phyloP scores from a whole-genome alignment of 2,797 vertebrate genomes.

The Hypotaenidia philippensis region DNA sequence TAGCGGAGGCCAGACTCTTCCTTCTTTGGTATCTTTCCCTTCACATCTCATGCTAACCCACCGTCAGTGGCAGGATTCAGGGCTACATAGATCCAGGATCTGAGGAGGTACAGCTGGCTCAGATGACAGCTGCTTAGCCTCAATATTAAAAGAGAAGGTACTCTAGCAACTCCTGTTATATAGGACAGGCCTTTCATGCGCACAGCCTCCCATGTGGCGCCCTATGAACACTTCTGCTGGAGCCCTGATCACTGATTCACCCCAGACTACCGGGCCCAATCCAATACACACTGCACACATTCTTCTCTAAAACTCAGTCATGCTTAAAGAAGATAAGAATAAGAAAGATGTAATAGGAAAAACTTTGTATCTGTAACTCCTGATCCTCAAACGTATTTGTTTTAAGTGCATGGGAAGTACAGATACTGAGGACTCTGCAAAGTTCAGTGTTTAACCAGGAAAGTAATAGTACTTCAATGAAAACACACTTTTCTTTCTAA shows the following conservation, averaged over 20 bases:
- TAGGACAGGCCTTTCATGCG: neutral
- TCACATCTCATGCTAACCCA: neutral
- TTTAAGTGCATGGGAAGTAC: neutral
- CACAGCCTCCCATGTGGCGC: neutral
- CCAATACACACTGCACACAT: neutral
- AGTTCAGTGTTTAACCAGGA: neutral
- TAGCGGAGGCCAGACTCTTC: accelerated
- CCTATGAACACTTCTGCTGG: neutral
- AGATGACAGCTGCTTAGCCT: neutral
- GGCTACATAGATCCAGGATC: neutral
- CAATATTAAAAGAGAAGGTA: neutral
- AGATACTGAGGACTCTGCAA: neutral
- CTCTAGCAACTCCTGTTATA: neutral
- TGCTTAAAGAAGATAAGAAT: neutral
- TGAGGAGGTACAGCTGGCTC: neutral
- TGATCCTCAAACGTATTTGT: neutral
- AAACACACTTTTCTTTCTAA: neutral
- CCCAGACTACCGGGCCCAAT: neutral
- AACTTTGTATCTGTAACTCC: neutral
- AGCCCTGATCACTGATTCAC: accelerated
- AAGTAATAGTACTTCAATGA: neutral
- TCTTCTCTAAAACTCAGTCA: neutral
- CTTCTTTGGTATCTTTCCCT: neutral
- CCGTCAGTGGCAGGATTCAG: neutral
- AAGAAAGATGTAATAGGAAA: neutral